Evolutionary conservation across 2,797 vertebrate genomes (phyloP).

Genomic region (Oryzias dopingdopingensis): DNA sequence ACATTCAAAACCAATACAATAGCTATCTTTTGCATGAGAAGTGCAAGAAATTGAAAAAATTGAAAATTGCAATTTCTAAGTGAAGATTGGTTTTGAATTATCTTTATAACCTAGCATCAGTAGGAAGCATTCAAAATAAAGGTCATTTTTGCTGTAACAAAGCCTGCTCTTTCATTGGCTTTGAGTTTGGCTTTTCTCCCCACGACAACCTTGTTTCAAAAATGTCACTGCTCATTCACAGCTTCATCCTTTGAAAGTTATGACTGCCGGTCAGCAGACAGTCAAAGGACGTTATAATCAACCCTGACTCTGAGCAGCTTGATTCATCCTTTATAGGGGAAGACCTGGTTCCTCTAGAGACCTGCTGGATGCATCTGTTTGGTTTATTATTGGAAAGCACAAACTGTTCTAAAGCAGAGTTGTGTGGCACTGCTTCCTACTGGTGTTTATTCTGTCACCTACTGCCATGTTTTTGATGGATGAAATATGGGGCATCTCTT

Average conservation of each 20-base stretch:
- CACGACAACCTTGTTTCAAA: constrained; percentile 8
- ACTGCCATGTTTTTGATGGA: constrained; percentile 5
- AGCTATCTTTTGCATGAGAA: background rate
- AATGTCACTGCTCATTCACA: constrained; percentile 36
- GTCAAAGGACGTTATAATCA: constrained; percentile 27
- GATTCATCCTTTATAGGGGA: background rate
- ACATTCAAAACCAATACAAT: no score
- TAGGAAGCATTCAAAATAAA: background rate
- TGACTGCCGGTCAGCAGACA: constrained; percentile 10
- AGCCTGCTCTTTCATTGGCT: constrained; percentile 3
- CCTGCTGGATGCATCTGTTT: constrained; percentile 1
- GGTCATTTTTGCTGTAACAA: background rate
- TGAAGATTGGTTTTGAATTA: no score
- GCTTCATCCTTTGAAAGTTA: constrained; percentile 21
- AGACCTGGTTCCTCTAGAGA: background rate
- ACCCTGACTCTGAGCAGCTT: constrained; percentile 2
- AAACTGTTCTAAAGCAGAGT: background rate
- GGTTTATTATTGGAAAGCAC: constrained; percentile 3
- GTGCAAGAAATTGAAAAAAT: no score
- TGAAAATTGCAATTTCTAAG: no score
- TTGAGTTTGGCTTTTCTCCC: background rate
- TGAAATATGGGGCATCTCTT: no score
- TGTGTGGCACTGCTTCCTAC: constrained; percentile 4
- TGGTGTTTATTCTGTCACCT: constrained; percentile 37
- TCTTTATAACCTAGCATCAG: no score